phyloP scores from a whole-genome alignment of 2,113 vertebrate genomes.

The Mobula hypostoma region DNA sequence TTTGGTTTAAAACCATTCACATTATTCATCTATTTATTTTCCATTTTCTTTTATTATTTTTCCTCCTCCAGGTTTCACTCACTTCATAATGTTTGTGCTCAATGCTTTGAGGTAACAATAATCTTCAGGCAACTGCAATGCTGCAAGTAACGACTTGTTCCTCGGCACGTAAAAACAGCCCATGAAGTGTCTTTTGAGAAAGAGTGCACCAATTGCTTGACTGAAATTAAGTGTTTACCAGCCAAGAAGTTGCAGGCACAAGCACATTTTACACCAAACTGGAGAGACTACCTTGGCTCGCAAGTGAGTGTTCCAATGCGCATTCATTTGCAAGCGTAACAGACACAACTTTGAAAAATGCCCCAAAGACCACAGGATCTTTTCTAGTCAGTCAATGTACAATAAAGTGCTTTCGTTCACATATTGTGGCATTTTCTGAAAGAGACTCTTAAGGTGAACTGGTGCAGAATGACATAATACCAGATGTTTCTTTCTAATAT shows the following conservation, averaged over 20 bases:
- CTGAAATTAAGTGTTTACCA: neutral
- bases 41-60: constrained; percentile 7
- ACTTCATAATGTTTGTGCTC: neutral
- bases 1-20: neutral
- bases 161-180: neutral
- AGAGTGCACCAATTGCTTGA: neutral
- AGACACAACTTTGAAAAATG: neutral
- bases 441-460: neutral
- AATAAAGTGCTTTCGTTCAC: neutral
- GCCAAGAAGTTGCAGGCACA: neutral
- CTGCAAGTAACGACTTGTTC: neutral
- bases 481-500: neutral
- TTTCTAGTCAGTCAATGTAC: neutral
- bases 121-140: neutral
- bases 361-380: neutral
- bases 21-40: neutral
- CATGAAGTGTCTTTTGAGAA: neutral
- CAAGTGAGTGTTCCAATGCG: neutral
- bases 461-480: neutral
- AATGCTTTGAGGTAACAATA: neutral
- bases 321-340: neutral
- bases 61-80: neutral
- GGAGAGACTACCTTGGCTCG: neutral
- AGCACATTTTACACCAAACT: neutral
- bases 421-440: neutral